Base-by-base conservation (phyloP, 2,888 invertebrate genomes). In the Caenorhabditis afra region DNA sequence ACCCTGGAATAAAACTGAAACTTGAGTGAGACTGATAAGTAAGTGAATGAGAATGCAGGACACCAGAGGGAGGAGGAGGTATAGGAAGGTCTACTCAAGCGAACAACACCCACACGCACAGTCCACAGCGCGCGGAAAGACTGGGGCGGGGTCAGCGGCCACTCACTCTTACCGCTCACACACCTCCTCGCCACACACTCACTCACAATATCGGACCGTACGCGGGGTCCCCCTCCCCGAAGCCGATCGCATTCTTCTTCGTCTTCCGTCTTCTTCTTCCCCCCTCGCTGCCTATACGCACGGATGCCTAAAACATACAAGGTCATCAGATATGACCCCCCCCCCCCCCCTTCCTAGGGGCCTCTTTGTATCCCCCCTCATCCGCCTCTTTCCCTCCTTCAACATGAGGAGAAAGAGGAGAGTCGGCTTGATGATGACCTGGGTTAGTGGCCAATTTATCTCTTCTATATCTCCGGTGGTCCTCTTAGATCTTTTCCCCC, bases 291-390 rank as follows among this genome's bases (percentile, higher is more conserved):
- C 37, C 73, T 52, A 53, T 66, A 74, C 76, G 76, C 68, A 62
- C 62, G 76, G 68, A 59, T 68, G 76, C 67, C 76, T 76, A 68
- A 78, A 66, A 78, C 78, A 78, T 78, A 78, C 78, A 78, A 78
- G 78, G 78, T 65, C 78, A 78, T 78, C 78, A 78, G 78, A 78
- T 78, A 78, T 78, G 71, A 71, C 70, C 70, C 76, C 53, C 35
- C 35, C 16, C 53, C 62, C 62, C 53, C 67, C 57, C 57, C 50
- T 55, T 58, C 44, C 66, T 11, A 12, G 8, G n/a, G n/a, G 37
- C 50, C 41, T 49, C 61, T 23, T 50, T 57, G 35, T 41, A 47
- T 23, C 55, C 57, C 14, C 71, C 22, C 23, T 5, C 29, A 12
- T 52, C n/a, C 22, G n/a, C 44, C n/a, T 67, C n/a, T 29, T 7